Evolutionary conservation across 2,113 vertebrate genomes (phyloP).

Genomic region (Lanius ludovicianus): DNA sequence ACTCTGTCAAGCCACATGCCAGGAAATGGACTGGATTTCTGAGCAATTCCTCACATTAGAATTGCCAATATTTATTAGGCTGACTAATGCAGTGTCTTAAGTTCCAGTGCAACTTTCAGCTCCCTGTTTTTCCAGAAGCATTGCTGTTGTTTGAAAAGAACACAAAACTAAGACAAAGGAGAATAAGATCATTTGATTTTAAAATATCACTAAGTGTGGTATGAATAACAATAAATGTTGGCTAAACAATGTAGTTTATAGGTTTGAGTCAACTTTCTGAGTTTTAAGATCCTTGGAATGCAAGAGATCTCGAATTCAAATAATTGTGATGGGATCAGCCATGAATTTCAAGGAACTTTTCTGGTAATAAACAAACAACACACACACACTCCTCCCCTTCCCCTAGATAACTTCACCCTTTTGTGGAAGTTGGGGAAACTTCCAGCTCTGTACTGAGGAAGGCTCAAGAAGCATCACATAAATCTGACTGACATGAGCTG

Average conservation of each 20-base stretch:
- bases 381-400: rapidly evolving
- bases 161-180: not conserved
- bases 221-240: not conserved
- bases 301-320: not conserved
- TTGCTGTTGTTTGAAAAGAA: not conserved
- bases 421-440: not conserved
- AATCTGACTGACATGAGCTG: not conserved
- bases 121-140: not conserved
- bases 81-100: not conserved
- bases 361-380: not conserved
- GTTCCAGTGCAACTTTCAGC: not conserved
- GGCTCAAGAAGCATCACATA: not conserved
- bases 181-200: not conserved
- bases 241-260: not conserved
- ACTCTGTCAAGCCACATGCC: not conserved
- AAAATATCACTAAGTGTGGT: not conserved
- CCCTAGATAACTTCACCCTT: not conserved
- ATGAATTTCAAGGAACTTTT: not conserved
- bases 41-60: not conserved
- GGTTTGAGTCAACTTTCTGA: not conserved
- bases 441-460: not conserved
- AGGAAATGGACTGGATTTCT: not conserved
- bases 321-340: not conserved
- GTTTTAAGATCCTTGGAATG: not conserved
- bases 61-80: not conserved